Conservation (phyloP, 2,113 vertebrate genomes). For the Bufo bufo region DNA sequence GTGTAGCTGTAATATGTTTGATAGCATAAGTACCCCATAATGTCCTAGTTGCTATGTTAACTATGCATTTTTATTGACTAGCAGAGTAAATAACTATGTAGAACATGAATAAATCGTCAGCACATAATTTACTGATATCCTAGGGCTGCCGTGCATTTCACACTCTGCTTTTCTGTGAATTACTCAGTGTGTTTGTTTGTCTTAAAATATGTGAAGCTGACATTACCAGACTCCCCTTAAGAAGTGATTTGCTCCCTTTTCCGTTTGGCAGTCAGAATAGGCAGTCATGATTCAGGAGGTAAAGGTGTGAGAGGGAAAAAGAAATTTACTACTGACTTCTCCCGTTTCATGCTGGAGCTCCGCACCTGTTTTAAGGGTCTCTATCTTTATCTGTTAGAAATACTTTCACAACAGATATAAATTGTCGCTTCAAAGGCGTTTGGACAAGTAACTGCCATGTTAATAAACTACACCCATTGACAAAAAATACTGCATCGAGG, state of each 20-base stretch:
- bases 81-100: constrained; percentile 68
- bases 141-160: constrained; percentile 62
- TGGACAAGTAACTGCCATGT: neutral
- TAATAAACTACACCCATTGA: neutral
- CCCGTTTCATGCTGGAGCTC: neutral
- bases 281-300: constrained; percentile 34
- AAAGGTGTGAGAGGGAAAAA: constrained; percentile 37
- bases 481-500: no score
- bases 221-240: constrained; percentile 54
- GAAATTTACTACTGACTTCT: constrained; percentile 23
- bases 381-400: neutral
- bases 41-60: constrained; percentile 73
- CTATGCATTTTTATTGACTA: constrained; percentile 72
- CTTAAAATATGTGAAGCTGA: constrained; percentile 59
- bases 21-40: constrained; percentile 72
- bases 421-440: neutral
- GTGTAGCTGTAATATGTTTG: constrained; percentile 68
- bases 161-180: constrained; percentile 49
- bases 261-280: constrained; percentile 44
- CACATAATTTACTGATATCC: constrained; percentile 62
- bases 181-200: constrained; percentile 51
- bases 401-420: neutral
- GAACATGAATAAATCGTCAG: constrained; percentile 68
- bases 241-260: constrained; percentile 57
- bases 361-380: neutral